Conservation (phyloP, 2,113 vertebrate genomes). For the Caloenas nicobarica region DNA sequence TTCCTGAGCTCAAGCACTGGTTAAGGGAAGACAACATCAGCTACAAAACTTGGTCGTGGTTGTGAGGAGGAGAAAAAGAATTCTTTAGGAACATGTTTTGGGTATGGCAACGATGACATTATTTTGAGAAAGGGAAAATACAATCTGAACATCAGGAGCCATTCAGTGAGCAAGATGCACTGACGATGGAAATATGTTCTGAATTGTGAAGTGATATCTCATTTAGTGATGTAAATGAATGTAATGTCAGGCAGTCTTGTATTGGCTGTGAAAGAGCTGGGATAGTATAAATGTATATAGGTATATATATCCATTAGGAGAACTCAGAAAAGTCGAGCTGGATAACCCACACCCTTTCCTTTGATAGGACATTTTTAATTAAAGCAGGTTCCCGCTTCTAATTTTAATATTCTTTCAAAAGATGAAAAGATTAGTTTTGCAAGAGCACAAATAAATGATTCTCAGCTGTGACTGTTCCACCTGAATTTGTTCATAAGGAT, state of each 20-base stretch:
- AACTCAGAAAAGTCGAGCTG: background rate
- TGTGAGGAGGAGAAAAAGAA: background rate
- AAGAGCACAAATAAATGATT: background rate
- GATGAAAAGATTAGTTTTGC: background rate
- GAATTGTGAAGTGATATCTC: background rate
- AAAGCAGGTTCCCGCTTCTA: background rate
- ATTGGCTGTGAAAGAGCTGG: background rate
- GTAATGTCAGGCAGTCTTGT: background rate
- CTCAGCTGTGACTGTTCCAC: background rate
- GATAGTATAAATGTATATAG: background rate
- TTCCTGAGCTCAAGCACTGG: background rate
- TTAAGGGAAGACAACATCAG: background rate
- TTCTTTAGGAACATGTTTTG: background rate
- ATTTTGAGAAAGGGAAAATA: background rate
- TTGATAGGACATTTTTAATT: background rate
- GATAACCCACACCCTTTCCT: background rate
- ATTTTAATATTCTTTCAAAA: background rate
- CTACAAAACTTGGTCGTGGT: background rate
- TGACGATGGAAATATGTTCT: background rate
- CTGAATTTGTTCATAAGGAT: background rate
- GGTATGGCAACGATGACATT: background rate
- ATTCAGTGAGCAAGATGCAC: background rate
- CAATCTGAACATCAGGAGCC: background rate
- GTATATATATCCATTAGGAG: background rate
- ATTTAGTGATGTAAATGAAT: fast-evolving